Base-by-base conservation (phyloP, 2,888 invertebrate genomes). In the Gnatocerus cornutus region DNA sequence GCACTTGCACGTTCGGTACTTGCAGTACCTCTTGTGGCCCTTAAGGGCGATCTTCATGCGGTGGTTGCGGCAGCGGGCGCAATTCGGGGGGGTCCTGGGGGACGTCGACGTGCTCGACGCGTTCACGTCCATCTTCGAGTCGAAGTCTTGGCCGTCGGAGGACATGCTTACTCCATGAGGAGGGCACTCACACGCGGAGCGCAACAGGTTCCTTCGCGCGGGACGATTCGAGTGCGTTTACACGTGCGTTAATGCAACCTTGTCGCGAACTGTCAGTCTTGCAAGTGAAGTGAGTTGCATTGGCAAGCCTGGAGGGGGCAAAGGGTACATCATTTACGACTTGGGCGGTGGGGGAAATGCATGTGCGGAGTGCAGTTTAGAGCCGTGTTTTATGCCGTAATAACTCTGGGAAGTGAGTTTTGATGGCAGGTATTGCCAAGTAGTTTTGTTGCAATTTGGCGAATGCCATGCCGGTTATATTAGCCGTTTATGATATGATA, bases 1-100 rank as follows among this genome's bases (percentile, higher is more conserved):
- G 85, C 97, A 97, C 71, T 87, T 89, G 86, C 97, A 97, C 82
- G 90, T 88, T 73, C 94, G 91, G 86, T 89, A 96, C 80, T 91
- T 90, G 88, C 97, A 98, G 86, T 95, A 96, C 29, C 95, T 89
- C 84, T 97, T 97, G 87, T 97, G 97, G 10, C 95, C 96, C 85
- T 95, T 96, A 73, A 97, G 88, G 84, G 92, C 91, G 75, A 95
- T 92, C 84, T 94, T 94, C 81, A 94, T 88, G n/a, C 93, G 90
- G 85, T 97, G 97, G 87, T 97, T 97, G 70, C 95, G 89, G 85
- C 97, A 97, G 27, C 96, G 91, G 46, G 96, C 96, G 85, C 97
- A 97, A 86, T 95, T 96, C 12, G 96, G 96, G 5, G 95, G 94
- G 72, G 94, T 94, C 68, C 95, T 89, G 10, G 93, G 91, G 50